Base-by-base conservation (phyloP, 2,113 vertebrate genomes). In the Recurvirostra avosetta region DNA sequence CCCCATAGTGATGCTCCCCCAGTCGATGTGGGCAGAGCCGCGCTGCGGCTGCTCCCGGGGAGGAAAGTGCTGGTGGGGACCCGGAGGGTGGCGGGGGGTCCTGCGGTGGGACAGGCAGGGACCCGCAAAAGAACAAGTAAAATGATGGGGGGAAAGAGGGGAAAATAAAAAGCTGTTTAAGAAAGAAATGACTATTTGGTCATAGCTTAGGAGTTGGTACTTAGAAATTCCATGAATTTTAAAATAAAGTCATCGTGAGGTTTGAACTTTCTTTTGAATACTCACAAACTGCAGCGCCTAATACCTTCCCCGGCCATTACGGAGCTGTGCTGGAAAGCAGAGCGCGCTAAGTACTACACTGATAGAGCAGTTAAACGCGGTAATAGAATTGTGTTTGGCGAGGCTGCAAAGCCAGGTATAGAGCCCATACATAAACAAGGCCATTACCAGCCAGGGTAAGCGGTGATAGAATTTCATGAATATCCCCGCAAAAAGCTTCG, bases 221-320 rank as follows among this genome's bases (percentile, higher is more conserved):
- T 97, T 97, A 97, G 94, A 97, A 97, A 97, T 97, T 97, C 95
- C 90, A 97, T 97, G 95, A 94, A 96, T 97, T 97, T 97, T 97
- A 97, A 97, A 97, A 96, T 95, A 92, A 96, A 97, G 92, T 78
- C 95, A n/a, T 86, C 0, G 62, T 68, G 86, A 89, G 94, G 92
- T 92, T 81, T 73, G 92, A 94, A 91, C 88, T 89, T 97, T 91
- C 86, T 93, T 96, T 84, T 62, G 93, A 95, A 86, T 22, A 40
- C 85, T 90, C 72, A 18, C 87, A 56, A 83, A 80, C 85, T 83
- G 94, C 90, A 11, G 61, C 0, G 59, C 80, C 95, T 92, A 92
- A 96, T 93, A 71, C 93, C 88, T 94, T 92, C 68, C 92, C 81
- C 15, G 78, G 95, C 94, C 85, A 86, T 97, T 95, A 93, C n/a